Base-by-base conservation (phyloP, 2,113 vertebrate genomes). In the Tupaia chinensis region DNA sequence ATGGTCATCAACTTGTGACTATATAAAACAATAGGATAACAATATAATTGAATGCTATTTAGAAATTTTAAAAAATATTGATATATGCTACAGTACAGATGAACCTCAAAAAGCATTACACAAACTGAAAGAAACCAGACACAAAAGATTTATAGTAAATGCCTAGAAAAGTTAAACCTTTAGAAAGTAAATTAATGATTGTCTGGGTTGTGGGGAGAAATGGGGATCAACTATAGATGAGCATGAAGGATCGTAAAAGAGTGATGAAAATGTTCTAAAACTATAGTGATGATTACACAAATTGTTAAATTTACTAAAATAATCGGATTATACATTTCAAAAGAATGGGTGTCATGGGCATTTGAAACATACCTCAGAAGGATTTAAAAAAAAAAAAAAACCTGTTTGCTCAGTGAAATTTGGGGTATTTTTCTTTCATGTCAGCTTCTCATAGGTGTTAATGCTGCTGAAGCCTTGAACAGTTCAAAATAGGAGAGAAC, bases 391-490 rank as follows among this genome's bases (percentile, higher is more conserved):
- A 73, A 79, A 44, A 19, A 74, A 63, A 54, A 44, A 68, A 15
- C 29, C 16, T 88, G 61, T 68, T 94, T 97, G 65, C 54, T 94
- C 73, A 79, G 78, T 93, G n/a, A 34, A 91, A 96, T 94, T 84
- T 83, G 87, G 15, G 17, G 5, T 58, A 88, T 89, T 96, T 93
- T 87, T 63, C 69, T 93, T 86, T 91, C 27, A 79, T 93, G 68
- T 89, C 79, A 94, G 79, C 53, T 96, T 94, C 78, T 96, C 87
- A 14, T 53, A 97, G 94, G 70, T 93, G 53, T 94, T 94, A 96
- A 95, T 94, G 60, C 70, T 74, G 8, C 58, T 66, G 34, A 90
- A 94, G 69, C 58, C 93, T 96, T 74, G 16, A 92, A 82, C 32
- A 89, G 76, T 95, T 94, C 89, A 96, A 88, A 97, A 92, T 74